A percentile compares a stretch with the other conserved stretches of the same genome.
phyloP scores from a whole-genome alignment of 2,113 vertebrate genomes.

The Ciconia stormi region DNA sequence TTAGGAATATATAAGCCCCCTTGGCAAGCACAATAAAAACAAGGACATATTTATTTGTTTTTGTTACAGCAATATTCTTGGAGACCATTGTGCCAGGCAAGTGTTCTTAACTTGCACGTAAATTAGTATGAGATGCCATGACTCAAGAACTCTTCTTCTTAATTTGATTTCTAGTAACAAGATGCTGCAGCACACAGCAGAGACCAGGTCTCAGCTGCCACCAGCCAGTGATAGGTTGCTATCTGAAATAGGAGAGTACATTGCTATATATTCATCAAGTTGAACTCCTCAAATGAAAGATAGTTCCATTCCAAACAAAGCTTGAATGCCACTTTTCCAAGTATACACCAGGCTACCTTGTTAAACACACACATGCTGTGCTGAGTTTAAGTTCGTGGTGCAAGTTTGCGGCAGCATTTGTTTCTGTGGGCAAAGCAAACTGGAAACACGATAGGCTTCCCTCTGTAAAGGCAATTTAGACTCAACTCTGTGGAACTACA shows the following conservation, averaged over 20 bases:
- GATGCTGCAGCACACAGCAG: not conserved
- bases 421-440: not conserved
- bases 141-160: not conserved
- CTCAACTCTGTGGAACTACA: not conserved
- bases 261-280: not conserved
- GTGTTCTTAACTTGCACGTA: not conserved
- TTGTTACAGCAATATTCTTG: not conserved
- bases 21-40: not conserved
- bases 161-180: not conserved
- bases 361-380: accelerated
- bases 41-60: not conserved
- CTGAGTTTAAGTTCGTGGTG: not conserved
- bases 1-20: not conserved
- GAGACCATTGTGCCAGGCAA: not conserved
- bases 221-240: not conserved
- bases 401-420: not conserved
- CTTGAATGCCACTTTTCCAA: not conserved
- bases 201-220: not conserved
- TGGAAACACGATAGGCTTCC: not conserved
- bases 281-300: not conserved
- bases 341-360: not conserved
- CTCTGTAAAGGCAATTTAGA: not conserved
- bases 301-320: not conserved
- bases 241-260: not conserved
- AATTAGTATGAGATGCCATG: not conserved